Base-by-base conservation (phyloP, 2,797 vertebrate species). In the Mareca strepera region DNA sequence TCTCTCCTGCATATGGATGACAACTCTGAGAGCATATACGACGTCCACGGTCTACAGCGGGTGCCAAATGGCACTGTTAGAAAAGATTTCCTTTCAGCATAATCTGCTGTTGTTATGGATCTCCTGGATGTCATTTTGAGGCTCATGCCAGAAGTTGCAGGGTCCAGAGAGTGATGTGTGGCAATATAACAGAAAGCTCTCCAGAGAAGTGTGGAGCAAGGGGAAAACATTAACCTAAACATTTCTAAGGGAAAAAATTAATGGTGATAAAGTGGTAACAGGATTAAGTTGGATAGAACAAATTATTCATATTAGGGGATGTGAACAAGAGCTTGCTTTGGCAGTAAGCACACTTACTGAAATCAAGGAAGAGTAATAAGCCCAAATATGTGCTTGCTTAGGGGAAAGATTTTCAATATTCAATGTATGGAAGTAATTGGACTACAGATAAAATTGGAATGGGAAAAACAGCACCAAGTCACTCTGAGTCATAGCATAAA, bases 211-310 rank as follows among this genome's bases (percentile, higher is more conserved):
- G 17, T 12, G 3, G 33, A 93, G 56, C 50, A 52, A 67, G 68
- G 60, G 20, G 31, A 92, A 91, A 94, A 85, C 48, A 28, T 82
- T 88, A 95, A 72, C 60, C 83, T 58, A 88, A 95, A 96, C 72
- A 73, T 89, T 96, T 82, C 77, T 46, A 88, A 39, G 76, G 68
- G 53, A 33, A 75, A 75, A 76, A 83, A 67, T 25, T 94, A 97
- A 96, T 80, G 85, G 86, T 92, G 96, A 97, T 95, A 66, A 93
- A 97, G 88, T 60, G 23, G 62, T 50, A 76, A 94, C 43, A 64
- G 53, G 48, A 82, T 93, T 89, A 31, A 83, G 29, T 59, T 92
- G 93, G 93, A 91, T 70, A 33, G 84, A 87, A 79, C 67, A 87
- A 82, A 93, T 96, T 81, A 92, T 56, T 98, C 96, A 87, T 12